Conservation (phyloP, 2,113 vertebrate species). For the Micronycteris hirsuta region DNA sequence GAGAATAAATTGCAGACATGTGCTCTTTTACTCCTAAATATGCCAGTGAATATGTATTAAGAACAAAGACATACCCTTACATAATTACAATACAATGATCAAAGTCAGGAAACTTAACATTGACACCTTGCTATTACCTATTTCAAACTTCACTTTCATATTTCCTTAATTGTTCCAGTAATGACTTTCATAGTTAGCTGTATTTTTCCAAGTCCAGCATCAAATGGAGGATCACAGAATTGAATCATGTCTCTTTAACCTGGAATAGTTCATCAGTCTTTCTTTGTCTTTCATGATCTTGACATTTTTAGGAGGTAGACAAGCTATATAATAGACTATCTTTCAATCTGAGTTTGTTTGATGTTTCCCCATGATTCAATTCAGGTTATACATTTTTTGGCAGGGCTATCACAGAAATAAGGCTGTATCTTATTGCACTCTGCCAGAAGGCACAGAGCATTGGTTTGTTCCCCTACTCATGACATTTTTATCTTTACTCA, state of each 20-base stretch:
- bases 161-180: neutral
- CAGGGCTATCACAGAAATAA: neutral
- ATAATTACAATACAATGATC: neutral
- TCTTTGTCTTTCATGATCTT: neutral
- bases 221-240: neutral
- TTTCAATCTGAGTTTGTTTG: neutral
- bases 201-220: neutral
- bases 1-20: neutral
- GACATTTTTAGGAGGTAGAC: neutral
- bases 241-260: neutral
- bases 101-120: neutral
- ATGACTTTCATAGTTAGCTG: neutral
- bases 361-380: neutral
- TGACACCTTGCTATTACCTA: neutral
- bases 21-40: neutral
- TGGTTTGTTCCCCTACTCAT: neutral
- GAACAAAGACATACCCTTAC: neutral
- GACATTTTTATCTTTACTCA: neutral
- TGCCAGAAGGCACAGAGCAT: neutral
- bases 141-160: neutral
- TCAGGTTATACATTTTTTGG: neutral
- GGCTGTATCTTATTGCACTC: neutral
- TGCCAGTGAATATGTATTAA: neutral
- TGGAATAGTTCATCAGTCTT: neutral
- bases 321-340: neutral